These are phyloP conservation scores for Dallia pectoralis DNA, from an alignment of 2,797 vertebrate species.

Conservation along the genomic window DNA sequence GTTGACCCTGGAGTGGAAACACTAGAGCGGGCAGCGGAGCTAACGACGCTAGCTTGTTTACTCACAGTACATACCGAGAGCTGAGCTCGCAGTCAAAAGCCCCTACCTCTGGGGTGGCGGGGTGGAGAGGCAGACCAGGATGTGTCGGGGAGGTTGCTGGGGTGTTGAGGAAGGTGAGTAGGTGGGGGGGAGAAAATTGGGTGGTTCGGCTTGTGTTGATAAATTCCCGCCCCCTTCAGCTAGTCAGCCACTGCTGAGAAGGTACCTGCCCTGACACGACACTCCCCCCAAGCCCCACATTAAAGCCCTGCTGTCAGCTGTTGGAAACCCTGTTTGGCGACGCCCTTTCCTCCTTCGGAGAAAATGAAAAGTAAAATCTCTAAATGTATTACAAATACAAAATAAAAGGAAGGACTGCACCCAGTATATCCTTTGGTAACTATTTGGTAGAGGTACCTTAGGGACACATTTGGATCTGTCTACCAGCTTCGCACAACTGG, in stretches of 20 bases:
- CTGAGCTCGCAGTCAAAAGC: slow-evolving; percentile 17
- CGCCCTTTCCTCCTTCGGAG: slow-evolving; percentile 65
- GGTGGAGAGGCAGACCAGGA: slow-evolving; percentile 37
- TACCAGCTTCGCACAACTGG: no score
- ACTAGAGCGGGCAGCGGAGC: slow-evolving; percentile 42
- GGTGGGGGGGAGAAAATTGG: background rate
- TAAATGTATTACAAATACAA: no score
- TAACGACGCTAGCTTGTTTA: background rate
- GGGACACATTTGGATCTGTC: no score
- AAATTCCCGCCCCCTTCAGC: slow-evolving; percentile 57
- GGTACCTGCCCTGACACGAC: slow-evolving; percentile 69
- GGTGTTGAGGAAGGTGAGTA: background rate
- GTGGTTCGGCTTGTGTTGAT: slow-evolving; percentile 37
- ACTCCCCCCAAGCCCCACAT: slow-evolving; percentile 55
- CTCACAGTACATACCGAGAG: background rate
- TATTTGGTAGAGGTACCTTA: no score
- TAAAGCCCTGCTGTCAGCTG: slow-evolving; percentile 70
- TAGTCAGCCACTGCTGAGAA: slow-evolving; percentile 53
- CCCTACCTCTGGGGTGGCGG: slow-evolving; percentile 11
- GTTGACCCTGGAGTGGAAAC: slow-evolving; percentile 2
- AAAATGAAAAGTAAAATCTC: no score
- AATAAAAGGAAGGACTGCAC: no score
- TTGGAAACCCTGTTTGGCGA: slow-evolving; percentile 66
- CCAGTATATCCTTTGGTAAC: no score
- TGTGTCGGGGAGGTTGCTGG: background rate